Evolutionary conservation across 1,140 invertebrate species (phyloP), one percentile per base, ranked within the genome.

Genomic region (Spodoptera frugiperda): DNA sequence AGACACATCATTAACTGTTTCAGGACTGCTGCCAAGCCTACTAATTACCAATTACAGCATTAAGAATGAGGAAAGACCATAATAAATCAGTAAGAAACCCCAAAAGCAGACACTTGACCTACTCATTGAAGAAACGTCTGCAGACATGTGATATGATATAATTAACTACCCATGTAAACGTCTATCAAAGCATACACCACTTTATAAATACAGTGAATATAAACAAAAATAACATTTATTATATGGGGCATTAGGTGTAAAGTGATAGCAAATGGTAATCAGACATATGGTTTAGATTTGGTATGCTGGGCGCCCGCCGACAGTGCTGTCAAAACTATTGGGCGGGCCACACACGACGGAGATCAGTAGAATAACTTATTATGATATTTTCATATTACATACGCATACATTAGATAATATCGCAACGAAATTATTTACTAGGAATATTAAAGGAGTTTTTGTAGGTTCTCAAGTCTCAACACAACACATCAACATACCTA

Each of bases 141-240:
- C 73, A 68, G 53, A 21, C 44, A 80, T 68, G 67, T 79, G 78
- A 77, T 78, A 73, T 78, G 54, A 77, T 83, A 82, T 84, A 85
- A 84, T 82, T 80, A 84, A 84, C 79, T 70, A 84, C 80, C 74
- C 78, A 78, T 82, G 75, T 75, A 81, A 82, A 79, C 73, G 77
- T 44, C 72, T 68, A 77, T 48, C 76, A 53, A 55, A 71, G 30
- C n/a, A 57, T 54, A 51, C 14, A 68, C 65, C 46, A 53, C 21
- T 17, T 33, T 68, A 68, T 33, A 5, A 11, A 68, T 1, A 8
- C 21, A 68, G 19, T 72, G 3, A 17, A 55, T 33, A 6, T 25
- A 74, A 51, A 63, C 46, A 72, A 79, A 76, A 67, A 30, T 72
- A 48, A 10, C 19, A 0, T 57, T 72, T 72, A 57, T 44, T 39